A percentile compares a stretch with the other conserved stretches of the same genome.
phyloP scores from a whole-genome alignment of 2,113 vertebrate species.

The Tetrao urogallus region DNA sequence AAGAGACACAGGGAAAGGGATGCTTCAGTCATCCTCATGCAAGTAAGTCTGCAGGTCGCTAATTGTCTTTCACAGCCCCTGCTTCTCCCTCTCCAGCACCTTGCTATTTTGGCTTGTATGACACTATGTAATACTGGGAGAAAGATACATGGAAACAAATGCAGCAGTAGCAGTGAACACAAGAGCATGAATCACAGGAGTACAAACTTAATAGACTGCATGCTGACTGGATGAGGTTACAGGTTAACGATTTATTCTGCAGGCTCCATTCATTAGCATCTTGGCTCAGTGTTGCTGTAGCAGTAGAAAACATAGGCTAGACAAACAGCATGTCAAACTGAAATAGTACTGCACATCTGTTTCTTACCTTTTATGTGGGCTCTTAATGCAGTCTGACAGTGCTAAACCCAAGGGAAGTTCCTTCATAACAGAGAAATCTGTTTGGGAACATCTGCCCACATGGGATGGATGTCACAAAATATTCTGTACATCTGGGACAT shows the following conservation, averaged over 20 bases:
- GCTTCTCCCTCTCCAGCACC: background rate
- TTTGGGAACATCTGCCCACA: constrained; percentile 40
- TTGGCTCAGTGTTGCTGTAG: constrained; percentile 28
- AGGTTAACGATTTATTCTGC: constrained; percentile 72
- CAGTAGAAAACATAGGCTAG: background rate
- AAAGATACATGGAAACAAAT: constrained; percentile 25
- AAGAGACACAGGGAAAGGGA: constrained; percentile 5
- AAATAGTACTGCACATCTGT: constrained; percentile 12
- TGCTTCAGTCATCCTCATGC: constrained; percentile 54
- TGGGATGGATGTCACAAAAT: background rate
- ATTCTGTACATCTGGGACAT: background rate
- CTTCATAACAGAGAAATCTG: constrained; percentile 7
- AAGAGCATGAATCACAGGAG: background rate
- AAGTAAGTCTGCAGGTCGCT: constrained; percentile 64
- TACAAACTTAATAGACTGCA: constrained; percentile 47
- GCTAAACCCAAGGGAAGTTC: constrained; percentile 51
- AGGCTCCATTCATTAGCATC: constrained; percentile 56
- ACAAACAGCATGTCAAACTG: background rate
- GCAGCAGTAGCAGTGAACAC: constrained; percentile 18
- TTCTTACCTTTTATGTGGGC: constrained; percentile 43
- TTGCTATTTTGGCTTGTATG: background rate
- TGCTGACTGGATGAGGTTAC: constrained; percentile 49
- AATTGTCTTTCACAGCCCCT: background rate
- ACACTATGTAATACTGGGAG: background rate
- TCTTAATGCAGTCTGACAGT: constrained; percentile 54